Evolutionary conservation across 2,113 vertebrate genomes (phyloP), one percentile per base, ranked within the genome.

Genomic region (Tyto alba): DNA sequence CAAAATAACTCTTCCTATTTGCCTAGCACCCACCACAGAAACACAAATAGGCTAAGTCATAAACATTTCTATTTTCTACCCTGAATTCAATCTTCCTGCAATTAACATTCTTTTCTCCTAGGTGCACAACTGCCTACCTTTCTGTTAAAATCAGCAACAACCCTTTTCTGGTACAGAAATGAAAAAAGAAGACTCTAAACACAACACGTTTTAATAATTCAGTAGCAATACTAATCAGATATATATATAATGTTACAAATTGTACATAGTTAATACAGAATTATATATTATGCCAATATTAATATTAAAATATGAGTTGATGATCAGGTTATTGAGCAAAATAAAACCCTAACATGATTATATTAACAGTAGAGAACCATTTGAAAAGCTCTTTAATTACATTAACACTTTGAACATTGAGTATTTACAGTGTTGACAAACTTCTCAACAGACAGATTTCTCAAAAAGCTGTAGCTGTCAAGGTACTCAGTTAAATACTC

Each of bases 1-100:
- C 82, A 95, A 95, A 97, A 95, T 87, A 95, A 92, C 75, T 95
- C 56, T 91, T 92, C 69, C 53, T 69, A 79, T 86, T 88, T 91
- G 85, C 89, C 74, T 77, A 85, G 94, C 94, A 73, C 60, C 68
- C 48, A 90, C 50, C 48, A 89, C 2, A 89, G 79, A 96, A 96
- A 96, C 79, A 94, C 76, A 97, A 96, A 96, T 56, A 95, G 91
- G 52, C 50, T 73, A 91, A 86, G 85, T 96, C 16, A 3, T 83
- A 91, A 96, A 91, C 72, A 91, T 93, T 89, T 86, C 85, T 81
- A 88, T 95, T 97, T 96, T 90, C 78, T 75, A 78, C 11, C 34
- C 23, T 40, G 57, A 85, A 93, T 90, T 94, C 88, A 95, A 91
- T 94, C 90, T 94, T 93, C 71, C 71, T 53, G 47, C 41, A 96